A percentile compares a stretch with the other conserved stretches of the same genome.
Conservation (phyloP, 1,140 invertebrate genomes). For the Paramacrobiotus metropolitanus region DNA sequence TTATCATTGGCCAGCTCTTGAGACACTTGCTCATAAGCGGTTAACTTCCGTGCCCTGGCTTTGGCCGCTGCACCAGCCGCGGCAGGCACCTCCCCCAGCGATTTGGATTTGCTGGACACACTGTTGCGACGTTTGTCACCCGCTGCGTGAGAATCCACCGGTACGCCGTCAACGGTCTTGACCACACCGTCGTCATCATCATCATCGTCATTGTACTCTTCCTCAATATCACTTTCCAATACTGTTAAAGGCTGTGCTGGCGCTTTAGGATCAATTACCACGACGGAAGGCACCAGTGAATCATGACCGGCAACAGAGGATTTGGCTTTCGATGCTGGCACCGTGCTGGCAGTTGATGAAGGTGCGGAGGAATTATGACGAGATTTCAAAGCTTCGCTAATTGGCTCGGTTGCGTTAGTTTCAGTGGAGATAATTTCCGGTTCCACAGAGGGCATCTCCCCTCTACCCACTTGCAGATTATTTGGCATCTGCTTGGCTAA, state of each 20-base stretch:
- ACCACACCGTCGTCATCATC: neutral
- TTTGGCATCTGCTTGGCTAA: neutral
- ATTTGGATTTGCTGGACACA: neutral
- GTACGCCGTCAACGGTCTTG: neutral
- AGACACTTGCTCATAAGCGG: slow-evolving; percentile 19
- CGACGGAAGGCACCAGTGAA: neutral
- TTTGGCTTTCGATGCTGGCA: too few species aligned
- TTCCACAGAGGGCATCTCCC: slow-evolving; percentile 2
- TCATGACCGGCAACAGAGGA: neutral
- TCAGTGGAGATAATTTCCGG: neutral
- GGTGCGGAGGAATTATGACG: too few species aligned
- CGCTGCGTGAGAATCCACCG: neutral
- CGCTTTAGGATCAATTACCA: too few species aligned
- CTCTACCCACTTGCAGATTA: neutral
- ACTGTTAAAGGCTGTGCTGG: too few species aligned
- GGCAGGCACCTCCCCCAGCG: neutral
- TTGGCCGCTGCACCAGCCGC: neutral
- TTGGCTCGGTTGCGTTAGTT: neutral
- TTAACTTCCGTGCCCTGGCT: slow-evolving; percentile 8
- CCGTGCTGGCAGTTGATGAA: too few species aligned
- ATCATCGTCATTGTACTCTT: too few species aligned
- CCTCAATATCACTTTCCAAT: too few species aligned
- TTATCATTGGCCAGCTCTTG: slow-evolving; percentile 24
- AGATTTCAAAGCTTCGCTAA: neutral
- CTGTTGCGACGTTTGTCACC: neutral